Conservation (phyloP, 2,797 vertebrate species). For the Pteronotus mesoamericanus region DNA sequence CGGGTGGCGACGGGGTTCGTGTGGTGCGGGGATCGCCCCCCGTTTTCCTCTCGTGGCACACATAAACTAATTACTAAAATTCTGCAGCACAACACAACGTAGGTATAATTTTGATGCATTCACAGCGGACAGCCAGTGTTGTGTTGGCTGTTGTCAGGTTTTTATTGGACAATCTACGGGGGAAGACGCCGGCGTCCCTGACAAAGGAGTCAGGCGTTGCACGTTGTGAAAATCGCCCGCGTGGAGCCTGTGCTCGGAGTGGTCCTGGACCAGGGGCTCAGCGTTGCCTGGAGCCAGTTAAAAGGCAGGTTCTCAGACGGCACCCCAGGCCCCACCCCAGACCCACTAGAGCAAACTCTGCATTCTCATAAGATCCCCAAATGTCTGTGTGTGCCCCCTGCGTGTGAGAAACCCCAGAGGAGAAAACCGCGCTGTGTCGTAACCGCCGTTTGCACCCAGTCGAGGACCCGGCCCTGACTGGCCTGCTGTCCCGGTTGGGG, state of each 20-base stretch:
- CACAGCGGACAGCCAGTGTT: not conserved
- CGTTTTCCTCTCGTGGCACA: accelerated
- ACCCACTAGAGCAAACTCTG: too few species aligned
- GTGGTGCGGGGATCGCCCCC: not conserved
- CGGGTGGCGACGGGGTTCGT: too few species aligned
- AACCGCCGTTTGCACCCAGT: accelerated
- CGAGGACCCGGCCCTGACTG: too few species aligned
- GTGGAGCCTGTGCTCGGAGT: accelerated
- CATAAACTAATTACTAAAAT: not conserved
- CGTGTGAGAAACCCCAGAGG: not conserved
- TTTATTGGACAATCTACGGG: not conserved
- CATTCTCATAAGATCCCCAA: not conserved
- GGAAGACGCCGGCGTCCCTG: too few species aligned
- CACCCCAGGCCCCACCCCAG: not conserved
- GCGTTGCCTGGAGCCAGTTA: too few species aligned
- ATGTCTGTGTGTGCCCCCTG: accelerated
- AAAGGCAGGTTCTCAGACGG: not conserved
- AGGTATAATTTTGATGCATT: not conserved
- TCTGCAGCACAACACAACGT: too few species aligned
- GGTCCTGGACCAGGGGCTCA: not conserved
- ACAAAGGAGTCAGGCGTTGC: too few species aligned
- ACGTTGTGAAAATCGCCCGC: accelerated
- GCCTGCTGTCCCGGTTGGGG: not conserved
- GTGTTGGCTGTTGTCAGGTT: too few species aligned
- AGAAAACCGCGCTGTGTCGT: too few species aligned